Base-by-base conservation (phyloP, 2,888 invertebrate genomes). In the Trachelus tabidus region DNA sequence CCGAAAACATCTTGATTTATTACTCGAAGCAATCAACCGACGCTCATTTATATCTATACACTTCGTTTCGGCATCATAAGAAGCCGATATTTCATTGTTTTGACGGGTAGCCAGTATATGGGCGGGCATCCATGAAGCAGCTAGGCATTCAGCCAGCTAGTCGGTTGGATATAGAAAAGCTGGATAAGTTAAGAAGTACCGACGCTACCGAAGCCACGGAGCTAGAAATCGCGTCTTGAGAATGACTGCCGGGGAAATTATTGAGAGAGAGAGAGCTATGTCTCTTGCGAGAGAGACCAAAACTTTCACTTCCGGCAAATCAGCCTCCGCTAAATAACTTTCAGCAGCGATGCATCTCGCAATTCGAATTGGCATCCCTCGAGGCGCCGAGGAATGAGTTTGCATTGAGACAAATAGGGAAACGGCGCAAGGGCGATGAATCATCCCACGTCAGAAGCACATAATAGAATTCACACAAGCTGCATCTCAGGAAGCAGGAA, bases 341-440 rank as follows among this genome's bases (percentile, higher is more conserved):
- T 81, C 83, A 75, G 78, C 80, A 81, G 83, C 81, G 83, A 85
- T 86, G 84, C 84, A 83, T 85, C 80, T 83, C 79, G 83, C 83
- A 82, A 87, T 87, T 88, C 85, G 85, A 85, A 88, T 87, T 85
- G 86, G 84, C 85, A 84, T 86, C 85, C 85, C 84, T 75, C 81
- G 85, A 83, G 87, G 84, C 84, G 83, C 82, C 79, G 73, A 11
- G 81, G 80, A 87, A 86, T 85, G 85, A 85, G 85, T 79, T 85
- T 83, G 85, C 86, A 89, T 86, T 86, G 88, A 88, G 89, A 88
- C 87, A 89, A 89, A 89, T 87, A 88, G 89, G 87, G 86, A 88
- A 89, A 89, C 86, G 85, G 86, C 82, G 83, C 82, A 82, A 80
- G 83, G 84, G 83, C 86, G 85, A 89, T 89, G 87, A 88, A 87